Evolutionary conservation across 2,113 vertebrate genomes (phyloP).

Genomic region (Planiliza haematocheilus): DNA sequence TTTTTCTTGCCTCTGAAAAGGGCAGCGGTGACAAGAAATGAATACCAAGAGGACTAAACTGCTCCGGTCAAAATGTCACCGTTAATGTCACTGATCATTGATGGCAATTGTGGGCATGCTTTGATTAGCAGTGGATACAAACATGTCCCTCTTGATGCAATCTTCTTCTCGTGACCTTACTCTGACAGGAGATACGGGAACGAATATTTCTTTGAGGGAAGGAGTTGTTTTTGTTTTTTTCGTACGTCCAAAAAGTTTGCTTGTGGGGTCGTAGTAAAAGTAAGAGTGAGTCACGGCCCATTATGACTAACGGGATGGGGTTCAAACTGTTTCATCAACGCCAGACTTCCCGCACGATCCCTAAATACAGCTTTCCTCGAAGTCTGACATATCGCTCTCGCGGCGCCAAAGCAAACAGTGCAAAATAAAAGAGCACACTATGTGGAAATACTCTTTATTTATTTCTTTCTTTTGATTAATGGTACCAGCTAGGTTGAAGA

Average conservation of each 20-base stretch:
- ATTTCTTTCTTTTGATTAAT: not conserved
- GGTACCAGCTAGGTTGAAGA: not conserved
- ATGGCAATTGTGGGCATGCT: slow-evolving; percentile 10
- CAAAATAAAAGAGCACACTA: slow-evolving; percentile 2
- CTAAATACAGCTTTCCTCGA: slow-evolving; percentile 22
- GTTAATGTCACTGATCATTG: slow-evolving; percentile 53
- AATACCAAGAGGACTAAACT: slow-evolving; percentile 51
- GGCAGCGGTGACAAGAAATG: slow-evolving; percentile 47
- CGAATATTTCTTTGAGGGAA: not conserved
- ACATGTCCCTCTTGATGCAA: not conserved
- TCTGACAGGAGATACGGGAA: too few relatives aligned
- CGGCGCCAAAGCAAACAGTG: slow-evolving; percentile 46
- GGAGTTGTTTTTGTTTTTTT: not conserved
- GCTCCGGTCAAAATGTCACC: slow-evolving; percentile 68
- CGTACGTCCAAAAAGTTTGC: not conserved
- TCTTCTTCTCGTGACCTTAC: slow-evolving; percentile 47
- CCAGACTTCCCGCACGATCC: slow-evolving; percentile 43
- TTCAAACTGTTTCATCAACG: slow-evolving; percentile 53
- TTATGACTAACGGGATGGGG: slow-evolving; percentile 37
- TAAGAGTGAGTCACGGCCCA: slow-evolving; percentile 4
- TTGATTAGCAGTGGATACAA: slow-evolving; percentile 27
- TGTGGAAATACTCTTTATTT: slow-evolving; percentile 15
- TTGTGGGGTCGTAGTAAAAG: slow-evolving; percentile 26
- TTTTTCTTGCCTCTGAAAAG: slow-evolving; percentile 60
- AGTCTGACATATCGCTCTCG: slow-evolving; percentile 22